Conservation (phyloP, 2,113 vertebrate genomes). For the Hippoglossus stenolepis region DNA sequence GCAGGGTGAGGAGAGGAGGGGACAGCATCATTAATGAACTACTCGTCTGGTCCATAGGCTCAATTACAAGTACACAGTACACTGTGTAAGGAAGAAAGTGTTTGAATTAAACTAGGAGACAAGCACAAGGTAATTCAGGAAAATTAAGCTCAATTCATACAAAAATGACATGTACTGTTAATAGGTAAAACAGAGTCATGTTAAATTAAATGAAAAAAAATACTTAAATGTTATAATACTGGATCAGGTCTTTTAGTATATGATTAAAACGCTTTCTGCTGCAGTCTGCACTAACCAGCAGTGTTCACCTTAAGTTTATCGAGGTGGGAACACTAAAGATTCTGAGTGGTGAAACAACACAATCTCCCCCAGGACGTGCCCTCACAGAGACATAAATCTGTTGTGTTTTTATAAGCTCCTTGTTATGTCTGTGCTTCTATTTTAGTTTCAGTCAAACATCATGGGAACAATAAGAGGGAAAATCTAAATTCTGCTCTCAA, state of each 20-base stretch:
- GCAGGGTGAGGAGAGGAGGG: slow-evolving; percentile 61
- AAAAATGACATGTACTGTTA: not conserved
- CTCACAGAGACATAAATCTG: slow-evolving; percentile 73
- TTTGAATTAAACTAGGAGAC: slow-evolving; percentile 44
- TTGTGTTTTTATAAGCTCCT: slow-evolving; percentile 73
- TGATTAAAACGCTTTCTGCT: not conserved
- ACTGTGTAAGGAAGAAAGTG: slow-evolving; percentile 45
- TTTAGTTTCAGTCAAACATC: slow-evolving; percentile 66
- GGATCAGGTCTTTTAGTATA: not conserved
- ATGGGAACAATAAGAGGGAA: slow-evolving; percentile 71
- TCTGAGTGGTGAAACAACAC: slow-evolving; percentile 49
- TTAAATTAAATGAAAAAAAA: not conserved
- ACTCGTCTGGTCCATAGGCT: slow-evolving; percentile 25
- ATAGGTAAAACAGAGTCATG: slow-evolving; percentile 8
- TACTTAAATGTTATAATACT: not conserved
- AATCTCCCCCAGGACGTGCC: slow-evolving; percentile 55
- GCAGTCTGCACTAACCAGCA: not conserved
- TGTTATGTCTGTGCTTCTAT: slow-evolving; percentile 76
- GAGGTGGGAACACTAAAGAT: slow-evolving; percentile 48
- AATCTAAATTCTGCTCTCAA: slow-evolving; percentile 39
- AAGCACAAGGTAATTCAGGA: slow-evolving; percentile 17
- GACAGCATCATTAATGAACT: slow-evolving; percentile 65
- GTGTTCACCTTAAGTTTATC: slow-evolving; percentile 55
- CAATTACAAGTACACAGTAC: slow-evolving; percentile 38
- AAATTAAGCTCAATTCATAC: slow-evolving; percentile 10